These are phyloP conservation scores for Capitella teleta DNA, from an alignment of 1,140 invertebrate species.

Conservation along the genomic window DNA sequence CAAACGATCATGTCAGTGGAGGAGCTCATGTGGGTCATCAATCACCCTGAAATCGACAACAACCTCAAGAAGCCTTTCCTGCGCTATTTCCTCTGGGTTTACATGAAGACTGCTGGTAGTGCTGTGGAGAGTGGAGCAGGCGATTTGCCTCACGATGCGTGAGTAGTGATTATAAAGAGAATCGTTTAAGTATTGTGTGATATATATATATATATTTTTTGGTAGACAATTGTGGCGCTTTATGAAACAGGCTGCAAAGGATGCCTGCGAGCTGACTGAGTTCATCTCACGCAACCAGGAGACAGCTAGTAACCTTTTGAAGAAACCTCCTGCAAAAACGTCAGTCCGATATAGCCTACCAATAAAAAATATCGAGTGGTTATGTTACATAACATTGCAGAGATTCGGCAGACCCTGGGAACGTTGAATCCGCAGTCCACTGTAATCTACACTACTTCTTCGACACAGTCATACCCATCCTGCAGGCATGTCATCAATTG, in stretches of 20 bases:
- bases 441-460: conserved; percentile 32
- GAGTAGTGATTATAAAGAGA: conserved; percentile 7
- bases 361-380: background rate
- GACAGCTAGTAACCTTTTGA: conserved; percentile 23
- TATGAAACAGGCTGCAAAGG: conserved; percentile 9
- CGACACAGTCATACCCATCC: conserved; percentile 33
- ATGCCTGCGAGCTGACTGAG: conserved; percentile 28
- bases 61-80: conserved; percentile 15
- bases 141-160: conserved; percentile 14
- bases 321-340: conserved; percentile 26
- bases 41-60: conserved; percentile 13
- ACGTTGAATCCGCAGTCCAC: conserved; percentile 24
- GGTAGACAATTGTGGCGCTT: background rate
- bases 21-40: conserved; percentile 14
- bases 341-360: no score
- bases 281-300: conserved; percentile 22
- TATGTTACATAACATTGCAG: conserved; percentile 15
- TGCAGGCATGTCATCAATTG: conserved; percentile 24
- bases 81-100: conserved; percentile 16
- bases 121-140: conserved; percentile 12
- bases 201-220: background rate
- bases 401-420: conserved; percentile 22
- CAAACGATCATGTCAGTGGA: conserved; percentile 16
- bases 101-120: conserved; percentile 16
- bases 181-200: background rate